These are phyloP conservation scores for Entomyzon cyanotis DNA, from an alignment of 2,113 vertebrate species.

Conservation along the genomic window DNA sequence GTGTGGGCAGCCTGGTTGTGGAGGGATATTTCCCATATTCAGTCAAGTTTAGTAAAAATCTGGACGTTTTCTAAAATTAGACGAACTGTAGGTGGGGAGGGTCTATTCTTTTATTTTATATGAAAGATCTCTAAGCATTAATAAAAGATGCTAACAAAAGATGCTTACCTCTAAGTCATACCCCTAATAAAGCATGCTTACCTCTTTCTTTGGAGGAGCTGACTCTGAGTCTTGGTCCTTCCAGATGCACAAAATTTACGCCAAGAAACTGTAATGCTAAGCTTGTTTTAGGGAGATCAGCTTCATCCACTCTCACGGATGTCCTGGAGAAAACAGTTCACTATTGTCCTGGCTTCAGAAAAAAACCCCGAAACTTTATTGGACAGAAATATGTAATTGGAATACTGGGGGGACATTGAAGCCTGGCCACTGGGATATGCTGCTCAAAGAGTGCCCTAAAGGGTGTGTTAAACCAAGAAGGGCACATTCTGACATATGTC, in stretches of 20 bases:
- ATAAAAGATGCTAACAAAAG: not conserved
- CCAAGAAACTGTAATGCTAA: not conserved
- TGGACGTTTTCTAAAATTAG: not conserved
- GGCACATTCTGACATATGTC: not conserved
- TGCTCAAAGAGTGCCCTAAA: not conserved
- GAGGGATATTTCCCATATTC: not conserved
- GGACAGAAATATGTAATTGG: not conserved
- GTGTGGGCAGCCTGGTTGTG: not conserved
- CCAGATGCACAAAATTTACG: not conserved
- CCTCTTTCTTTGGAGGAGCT: not conserved
- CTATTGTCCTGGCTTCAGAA: not conserved
- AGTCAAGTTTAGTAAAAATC: not conserved
- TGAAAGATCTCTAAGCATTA: not conserved
- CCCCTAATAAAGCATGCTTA: not conserved
- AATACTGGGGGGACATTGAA: not conserved
- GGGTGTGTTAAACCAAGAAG: not conserved
- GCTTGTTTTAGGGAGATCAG: not conserved
- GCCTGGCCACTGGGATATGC: too few species aligned
- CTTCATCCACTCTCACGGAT: not conserved
- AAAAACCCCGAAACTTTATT: not conserved
- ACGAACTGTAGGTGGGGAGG: rapidly evolving
- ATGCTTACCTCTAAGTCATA: not conserved
- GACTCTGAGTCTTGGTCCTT: not conserved
- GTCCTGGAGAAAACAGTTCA: not conserved
- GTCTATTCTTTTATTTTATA: not conserved